phyloP scores from a whole-genome alignment of 1,140 invertebrate genomes.

The Phocides pigmalion region DNA sequence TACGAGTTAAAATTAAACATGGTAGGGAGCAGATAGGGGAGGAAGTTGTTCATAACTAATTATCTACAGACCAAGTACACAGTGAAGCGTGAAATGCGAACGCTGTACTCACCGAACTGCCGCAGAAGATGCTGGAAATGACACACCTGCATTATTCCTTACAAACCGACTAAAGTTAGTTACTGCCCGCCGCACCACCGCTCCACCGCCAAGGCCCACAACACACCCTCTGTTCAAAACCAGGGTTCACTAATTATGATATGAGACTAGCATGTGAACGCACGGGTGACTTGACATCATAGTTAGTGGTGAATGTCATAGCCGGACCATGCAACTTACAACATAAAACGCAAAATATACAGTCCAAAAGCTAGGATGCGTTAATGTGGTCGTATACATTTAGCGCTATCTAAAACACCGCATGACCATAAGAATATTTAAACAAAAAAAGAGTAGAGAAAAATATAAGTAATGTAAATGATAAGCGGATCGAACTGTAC shows the following conservation, averaged over 20 bases:
- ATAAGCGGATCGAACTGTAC: slow-evolving; percentile 53
- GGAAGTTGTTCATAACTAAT: slow-evolving; percentile 33
- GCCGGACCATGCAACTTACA: slow-evolving; percentile 69
- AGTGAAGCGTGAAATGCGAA: slow-evolving; percentile 50
- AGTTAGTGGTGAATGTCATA: slow-evolving; percentile 57
- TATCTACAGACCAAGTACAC: slow-evolving; percentile 23
- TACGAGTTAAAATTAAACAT: slow-evolving; percentile 31
- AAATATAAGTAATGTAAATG: slow-evolving; percentile 49
- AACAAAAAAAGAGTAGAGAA: slow-evolving; percentile 46
- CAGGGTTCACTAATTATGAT: slow-evolving; percentile 74
- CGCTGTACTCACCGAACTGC: slow-evolving; percentile 81
- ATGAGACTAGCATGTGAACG: slow-evolving; percentile 60
- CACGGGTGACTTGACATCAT: slow-evolving; percentile 45
- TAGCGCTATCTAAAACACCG: slow-evolving; percentile 74
- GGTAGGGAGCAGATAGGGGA: slow-evolving; percentile 31
- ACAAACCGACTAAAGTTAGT: slow-evolving; percentile 67
- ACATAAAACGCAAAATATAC: slow-evolving; percentile 75
- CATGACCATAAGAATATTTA: slow-evolving; percentile 54
- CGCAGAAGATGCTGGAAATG: slow-evolving; percentile 84
- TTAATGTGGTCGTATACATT: slow-evolving; percentile 63
- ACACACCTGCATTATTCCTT: slow-evolving; percentile 83
- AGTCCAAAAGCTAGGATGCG: slow-evolving; percentile 65
- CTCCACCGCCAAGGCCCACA: slow-evolving; percentile 61
- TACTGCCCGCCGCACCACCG: slow-evolving; percentile 55
- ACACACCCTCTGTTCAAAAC: slow-evolving; percentile 79